A percentile compares a stretch with the other conserved stretches of the same genome.
These are phyloP conservation scores for Danio choprae DNA, from an alignment of 2,797 vertebrate species.

Conservation along the genomic window DNA sequence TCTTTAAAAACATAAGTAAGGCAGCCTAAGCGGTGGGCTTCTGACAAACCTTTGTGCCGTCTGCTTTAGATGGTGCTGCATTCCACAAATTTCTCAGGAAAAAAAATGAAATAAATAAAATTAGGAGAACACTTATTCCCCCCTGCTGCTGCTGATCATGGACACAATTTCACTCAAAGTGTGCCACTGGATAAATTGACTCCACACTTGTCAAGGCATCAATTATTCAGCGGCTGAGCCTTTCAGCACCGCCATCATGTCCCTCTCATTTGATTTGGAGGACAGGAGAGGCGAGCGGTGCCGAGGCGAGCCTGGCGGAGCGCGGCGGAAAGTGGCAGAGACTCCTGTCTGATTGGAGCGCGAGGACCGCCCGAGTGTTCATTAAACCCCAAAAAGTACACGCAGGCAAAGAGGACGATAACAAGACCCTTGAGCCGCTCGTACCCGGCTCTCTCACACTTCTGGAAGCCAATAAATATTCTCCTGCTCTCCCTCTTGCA, in stretches of 20 bases:
- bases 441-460: constrained; percentile 68
- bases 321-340: constrained; percentile 60
- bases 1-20: background rate
- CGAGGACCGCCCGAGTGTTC: constrained; percentile 76
- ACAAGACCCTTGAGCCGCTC: constrained; percentile 83
- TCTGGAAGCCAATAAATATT: constrained; percentile 75
- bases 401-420: constrained; percentile 75
- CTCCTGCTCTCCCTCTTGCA: constrained; percentile 37
- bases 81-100: background rate
- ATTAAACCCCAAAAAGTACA: constrained; percentile 79
- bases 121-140: constrained; percentile 34
- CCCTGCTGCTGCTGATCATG: constrained; percentile 50
- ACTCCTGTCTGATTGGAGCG: constrained; percentile 76
- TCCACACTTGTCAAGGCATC: constrained; percentile 66
- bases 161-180: constrained; percentile 58
- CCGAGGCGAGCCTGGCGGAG: constrained; percentile 57
- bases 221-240: constrained; percentile 81
- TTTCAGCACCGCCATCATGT: constrained; percentile 65
- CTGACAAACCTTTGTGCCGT: constrained; percentile 5
- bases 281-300: constrained; percentile 45
- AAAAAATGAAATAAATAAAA: constrained; percentile 31
- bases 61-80: constrained; percentile 13
- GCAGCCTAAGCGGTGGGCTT: background rate
- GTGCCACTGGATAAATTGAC: constrained; percentile 67
- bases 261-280: constrained; percentile 57